Base-by-base conservation (phyloP, 1,140 invertebrate genomes). In the Micrasema minimum region DNA sequence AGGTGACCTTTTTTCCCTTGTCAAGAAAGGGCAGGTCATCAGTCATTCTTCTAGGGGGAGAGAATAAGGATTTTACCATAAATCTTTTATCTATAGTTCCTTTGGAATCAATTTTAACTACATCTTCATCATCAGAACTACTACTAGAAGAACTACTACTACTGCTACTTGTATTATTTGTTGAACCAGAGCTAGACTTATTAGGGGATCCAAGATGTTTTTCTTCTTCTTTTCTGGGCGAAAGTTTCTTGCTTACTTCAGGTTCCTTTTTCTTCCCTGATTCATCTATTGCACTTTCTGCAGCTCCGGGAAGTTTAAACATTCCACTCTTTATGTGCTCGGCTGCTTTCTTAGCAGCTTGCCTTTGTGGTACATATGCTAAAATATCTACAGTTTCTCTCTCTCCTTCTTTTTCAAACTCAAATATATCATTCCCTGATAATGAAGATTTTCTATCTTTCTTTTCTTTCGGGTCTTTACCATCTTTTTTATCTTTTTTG, bases 331-430 rank as follows among this genome's bases (percentile, higher is more conserved):
- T 95, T 43, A 96, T 92, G 77, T 95, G 93, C 75, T 93, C 93
- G 10, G 93, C 93, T 2, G 94, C 94, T 80, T 96, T 96, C 79
- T 95, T 95, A 37, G 94, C 94, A 3, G 94, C 94, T 82, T 95
- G 92, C 41, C 94, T 83, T 79, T 96, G 94, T 0, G 94, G 94
- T 38, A 96, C 94, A 81, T 94, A 94, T 1, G 92, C 89, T 14
- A 95, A 84, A 72, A 92, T 89, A 77, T 93, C 92, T 67, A 87
- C 86, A 45, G 87, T 87, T 71, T 87, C 78, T 74, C 87, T 85
- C 43, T 88, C 88, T n/a, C n/a, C n/a, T 26, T 89, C 87, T 72
- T 88, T 87, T 73, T 89, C 88, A 71, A 90, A 87, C 69, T 90
- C 88, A 76, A 88, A 89, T 7, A 89, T 81, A 71, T 90, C 84